phyloP scores from a whole-genome alignment of 2,888 invertebrate species.

The Trachelus stipa region DNA sequence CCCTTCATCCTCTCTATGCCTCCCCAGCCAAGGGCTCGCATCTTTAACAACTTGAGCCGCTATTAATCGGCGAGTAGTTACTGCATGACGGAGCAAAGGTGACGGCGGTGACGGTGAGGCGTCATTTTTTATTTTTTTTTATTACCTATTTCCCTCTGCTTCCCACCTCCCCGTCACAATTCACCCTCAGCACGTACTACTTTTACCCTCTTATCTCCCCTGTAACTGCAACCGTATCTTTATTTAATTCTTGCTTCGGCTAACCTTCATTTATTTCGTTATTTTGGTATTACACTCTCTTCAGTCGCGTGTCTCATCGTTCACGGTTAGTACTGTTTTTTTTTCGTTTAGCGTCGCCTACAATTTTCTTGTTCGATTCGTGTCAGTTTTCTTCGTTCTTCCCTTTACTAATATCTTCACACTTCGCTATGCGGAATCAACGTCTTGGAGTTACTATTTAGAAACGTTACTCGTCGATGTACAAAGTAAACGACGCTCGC shows the following conservation, averaged over 20 bases:
- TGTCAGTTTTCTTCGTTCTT: not conserved
- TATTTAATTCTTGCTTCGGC: conserved; percentile 12
- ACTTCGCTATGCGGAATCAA: conserved; percentile 37
- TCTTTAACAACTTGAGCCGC: conserved; percentile 13
- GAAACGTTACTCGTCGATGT: conserved; percentile 32
- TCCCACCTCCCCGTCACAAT: not conserved
- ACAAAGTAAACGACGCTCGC: not conserved
- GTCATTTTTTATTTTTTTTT: conserved; percentile 2
- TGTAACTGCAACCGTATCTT: conserved; percentile 64
- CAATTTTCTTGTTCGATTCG: conserved; percentile 17
- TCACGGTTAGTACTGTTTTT: not conserved
- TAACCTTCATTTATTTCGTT: conserved; percentile 5
- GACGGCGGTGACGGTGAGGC: not conserved
- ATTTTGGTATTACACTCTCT: conserved; percentile 7
- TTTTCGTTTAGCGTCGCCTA: not conserved
- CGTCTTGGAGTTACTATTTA: conserved; percentile 46
- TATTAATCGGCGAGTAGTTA: conserved; percentile 8
- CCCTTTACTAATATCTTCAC: conserved; percentile 27
- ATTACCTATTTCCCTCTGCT: conserved; percentile 1
- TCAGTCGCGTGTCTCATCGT: not conserved
- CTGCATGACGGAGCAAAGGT: not conserved
- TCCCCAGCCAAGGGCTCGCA: conserved; percentile 21
- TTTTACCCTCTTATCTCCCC: conserved; percentile 38
- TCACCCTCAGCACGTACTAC: conserved; percentile 25
- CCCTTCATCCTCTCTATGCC: conserved; percentile 33